Base-by-base conservation (phyloP, 2,797 vertebrate genomes). In the Brotogeris chrysoptera region DNA sequence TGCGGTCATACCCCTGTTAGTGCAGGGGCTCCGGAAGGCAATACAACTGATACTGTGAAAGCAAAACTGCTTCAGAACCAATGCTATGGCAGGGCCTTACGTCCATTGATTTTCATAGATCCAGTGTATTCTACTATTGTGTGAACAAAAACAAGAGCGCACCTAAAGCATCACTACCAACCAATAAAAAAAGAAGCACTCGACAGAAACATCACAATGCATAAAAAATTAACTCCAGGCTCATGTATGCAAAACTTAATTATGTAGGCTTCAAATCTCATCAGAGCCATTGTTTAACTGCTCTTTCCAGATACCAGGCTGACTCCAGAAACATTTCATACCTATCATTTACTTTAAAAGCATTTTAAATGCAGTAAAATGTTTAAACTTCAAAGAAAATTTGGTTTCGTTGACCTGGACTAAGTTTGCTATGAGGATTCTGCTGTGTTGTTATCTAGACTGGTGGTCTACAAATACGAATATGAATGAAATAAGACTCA, bases 221-320 rank as follows among this genome's bases (percentile, higher is more conserved):
- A 91, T 71, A 80, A 93, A 92, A 92, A 79, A 82, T 68, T 83
- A 96, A 93, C 72, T 91, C 57, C 21, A 55, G 72, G 44, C 68
- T 88, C 44, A 32, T 80, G 28, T 88, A 72, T 83, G 79, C 43
- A 72, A 92, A 97, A 90, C 79, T 78, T 87, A 81, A 85, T 92
- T 85, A 87, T 1, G 4, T 41, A 80, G 71, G 60, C 64, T 93
- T 92, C 81, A 93, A 60, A 60, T 86, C 66, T 90, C 79, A 93
- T 84, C 74, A 89, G 70, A 84, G 16, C 80, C 59, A 81, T 91
- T 90, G 89, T 91, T 94, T 88, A 92, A 92, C 66, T 55, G 53
- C 28, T 92, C 34, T 88, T 74, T 64, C 72, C 55, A 88, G 89
- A 88, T 88, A 64, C 59, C 41, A 61, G 63, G 70, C 55, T 91